Evolutionary conservation across 2,888 invertebrate genomes (phyloP).

Genomic region (Drosophila fungiperda): DNA sequence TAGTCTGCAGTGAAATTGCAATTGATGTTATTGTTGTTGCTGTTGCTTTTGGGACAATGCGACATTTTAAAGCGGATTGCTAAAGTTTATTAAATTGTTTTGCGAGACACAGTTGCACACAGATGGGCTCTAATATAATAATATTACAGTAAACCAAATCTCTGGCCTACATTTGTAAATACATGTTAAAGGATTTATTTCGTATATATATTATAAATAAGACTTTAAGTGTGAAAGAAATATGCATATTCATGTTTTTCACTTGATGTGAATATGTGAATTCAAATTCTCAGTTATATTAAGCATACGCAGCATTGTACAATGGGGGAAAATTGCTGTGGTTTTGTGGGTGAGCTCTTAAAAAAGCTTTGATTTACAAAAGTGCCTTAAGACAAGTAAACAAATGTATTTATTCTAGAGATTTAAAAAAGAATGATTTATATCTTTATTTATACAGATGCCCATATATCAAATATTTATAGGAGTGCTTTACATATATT

Average conservation of each 20-base stretch:
- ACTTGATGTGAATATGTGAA: neutral
- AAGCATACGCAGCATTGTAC: neutral
- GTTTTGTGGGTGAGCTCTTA: neutral
- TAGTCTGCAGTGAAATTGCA: constrained; percentile 37
- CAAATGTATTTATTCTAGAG: neutral
- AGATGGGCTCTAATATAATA: neutral
- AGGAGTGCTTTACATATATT: neutral
- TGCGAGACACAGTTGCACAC: constrained; percentile 1
- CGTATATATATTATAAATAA: neutral
- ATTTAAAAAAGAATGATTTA: neutral
- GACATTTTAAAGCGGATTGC: constrained; percentile 30
- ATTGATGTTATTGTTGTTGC: neutral
- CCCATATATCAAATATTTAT: too few relatives aligned
- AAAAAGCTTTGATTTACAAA: neutral
- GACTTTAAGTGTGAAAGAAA: neutral
- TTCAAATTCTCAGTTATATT: neutral
- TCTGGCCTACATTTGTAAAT: constrained; percentile 8
- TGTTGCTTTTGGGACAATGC: constrained; percentile 19
- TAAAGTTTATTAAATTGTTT: constrained; percentile 4
- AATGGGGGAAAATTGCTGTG: neutral
- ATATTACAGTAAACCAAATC: neutral
- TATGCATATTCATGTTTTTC: neutral
- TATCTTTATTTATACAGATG: neutral
- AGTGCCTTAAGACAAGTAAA: neutral
- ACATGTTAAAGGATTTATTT: neutral